A percentile compares a stretch with the other conserved stretches of the same genome.
Evolutionary conservation across 2,888 invertebrate genomes (phyloP).

Genomic region (Stenodera caucasica): DNA sequence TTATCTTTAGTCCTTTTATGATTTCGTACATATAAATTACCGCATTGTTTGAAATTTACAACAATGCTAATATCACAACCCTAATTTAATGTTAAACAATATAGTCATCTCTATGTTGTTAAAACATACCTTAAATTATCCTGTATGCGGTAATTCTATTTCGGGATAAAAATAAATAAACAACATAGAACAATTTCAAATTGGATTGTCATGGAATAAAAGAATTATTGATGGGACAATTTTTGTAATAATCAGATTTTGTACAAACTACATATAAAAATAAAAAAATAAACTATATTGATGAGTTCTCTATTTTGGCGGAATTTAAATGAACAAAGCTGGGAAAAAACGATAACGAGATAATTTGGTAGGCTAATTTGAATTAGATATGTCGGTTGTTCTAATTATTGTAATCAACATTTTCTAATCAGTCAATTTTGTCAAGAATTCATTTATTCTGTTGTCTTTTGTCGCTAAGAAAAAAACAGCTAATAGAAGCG

Average conservation of each 20-base stretch:
- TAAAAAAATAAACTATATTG: no score
- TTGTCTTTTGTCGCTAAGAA: no score
- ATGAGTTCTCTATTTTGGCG: neutral
- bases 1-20: neutral
- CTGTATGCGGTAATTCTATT: neutral
- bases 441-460: no score
- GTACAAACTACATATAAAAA: no score
- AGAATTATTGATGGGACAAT: no score
- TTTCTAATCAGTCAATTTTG: neutral
- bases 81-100: conserved; percentile 3
- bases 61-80: neutral
- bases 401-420: neutral
- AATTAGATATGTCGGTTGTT: neutral
- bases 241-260: no score
- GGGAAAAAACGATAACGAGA: neutral
- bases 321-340: neutral
- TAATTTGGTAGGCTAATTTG: neutral
- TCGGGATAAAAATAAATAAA: neutral
- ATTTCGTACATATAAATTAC: neutral
- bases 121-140: neutral
- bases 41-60: neutral
- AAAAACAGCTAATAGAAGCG: no score
- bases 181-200: neutral
- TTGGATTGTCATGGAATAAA: neutral
- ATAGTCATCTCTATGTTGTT: neutral